A percentile compares a stretch with the other conserved stretches of the same genome.
phyloP scores from a whole-genome alignment of 2,888 invertebrate genomes.

The Athalia circularis region DNA sequence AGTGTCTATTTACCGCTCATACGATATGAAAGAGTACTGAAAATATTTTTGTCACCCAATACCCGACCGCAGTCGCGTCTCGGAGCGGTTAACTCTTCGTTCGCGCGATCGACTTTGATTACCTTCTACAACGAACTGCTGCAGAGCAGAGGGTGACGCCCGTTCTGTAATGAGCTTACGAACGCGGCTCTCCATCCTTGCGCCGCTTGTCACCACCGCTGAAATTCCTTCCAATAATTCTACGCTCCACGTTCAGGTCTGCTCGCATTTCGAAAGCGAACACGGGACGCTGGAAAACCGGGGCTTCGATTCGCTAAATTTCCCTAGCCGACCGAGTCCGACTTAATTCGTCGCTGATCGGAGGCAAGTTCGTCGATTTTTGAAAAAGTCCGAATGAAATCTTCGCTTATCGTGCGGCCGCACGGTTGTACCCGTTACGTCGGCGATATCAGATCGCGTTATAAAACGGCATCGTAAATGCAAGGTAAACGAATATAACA shows the following conservation, averaged over 20 bases:
- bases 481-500: conserved; percentile 73
- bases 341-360: no score
- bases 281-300: not conserved
- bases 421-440: not conserved
- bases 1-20: conserved; percentile 14
- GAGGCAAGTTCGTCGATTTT: not conserved
- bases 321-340: no score
- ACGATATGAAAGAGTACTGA: not conserved
- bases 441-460: conserved; percentile 61
- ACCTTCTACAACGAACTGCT: conserved; percentile 57
- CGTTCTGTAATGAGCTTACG: conserved; percentile 41
- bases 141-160: conserved; percentile 6
- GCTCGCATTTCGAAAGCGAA: no score
- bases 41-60: conserved; percentile 68
- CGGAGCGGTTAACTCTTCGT: conserved; percentile 69
- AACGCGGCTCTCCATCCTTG: conserved; percentile 10
- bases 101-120: conserved; percentile 68
- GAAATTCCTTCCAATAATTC: conserved; percentile 12
- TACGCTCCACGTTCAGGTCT: no score
- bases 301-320: not conserved
- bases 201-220: conserved; percentile 14
- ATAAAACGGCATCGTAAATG: conserved; percentile 74
- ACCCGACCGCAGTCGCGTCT: conserved; percentile 51
- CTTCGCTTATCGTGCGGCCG: no score
- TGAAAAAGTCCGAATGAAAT: not conserved